A percentile compares a stretch with the other conserved stretches of the same genome.
Evolutionary conservation across 2,113 vertebrate genomes (phyloP).

Genomic region (Carlito syrichta): DNA sequence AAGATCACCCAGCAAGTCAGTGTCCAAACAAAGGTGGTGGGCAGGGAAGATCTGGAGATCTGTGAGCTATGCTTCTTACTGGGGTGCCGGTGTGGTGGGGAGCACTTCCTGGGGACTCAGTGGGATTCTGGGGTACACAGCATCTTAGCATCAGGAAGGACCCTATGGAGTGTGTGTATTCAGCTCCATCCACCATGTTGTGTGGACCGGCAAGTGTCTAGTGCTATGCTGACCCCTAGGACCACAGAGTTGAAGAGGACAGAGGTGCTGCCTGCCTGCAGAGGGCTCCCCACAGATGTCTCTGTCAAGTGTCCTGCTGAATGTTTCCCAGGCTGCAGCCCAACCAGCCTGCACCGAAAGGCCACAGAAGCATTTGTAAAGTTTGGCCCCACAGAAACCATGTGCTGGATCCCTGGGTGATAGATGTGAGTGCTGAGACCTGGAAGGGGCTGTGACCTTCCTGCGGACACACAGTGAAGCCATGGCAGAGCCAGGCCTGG

Average conservation of each 20-base stretch:
- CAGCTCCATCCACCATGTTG: not conserved
- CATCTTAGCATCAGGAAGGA: not conserved
- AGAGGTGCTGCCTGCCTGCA: not conserved
- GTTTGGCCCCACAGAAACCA: not conserved
- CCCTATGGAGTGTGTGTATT: not conserved
- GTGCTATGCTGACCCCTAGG: fast-evolving
- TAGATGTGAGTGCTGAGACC: not conserved
- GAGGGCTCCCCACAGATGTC: not conserved
- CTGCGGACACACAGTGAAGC: not conserved
- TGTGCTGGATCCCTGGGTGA: not conserved
- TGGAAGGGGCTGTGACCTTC: not conserved
- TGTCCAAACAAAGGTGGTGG: not conserved
- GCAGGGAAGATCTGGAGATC: not conserved
- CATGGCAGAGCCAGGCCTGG: not conserved
- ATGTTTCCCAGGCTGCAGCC: not conserved
- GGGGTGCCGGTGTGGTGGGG: not conserved
- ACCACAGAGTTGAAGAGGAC: not conserved
- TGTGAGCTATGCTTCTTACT: not conserved
- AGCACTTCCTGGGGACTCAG: not conserved
- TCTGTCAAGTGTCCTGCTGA: not conserved
- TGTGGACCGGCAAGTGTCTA: not conserved
- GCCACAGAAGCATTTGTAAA: fast-evolving
- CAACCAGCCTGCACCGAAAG: not conserved
- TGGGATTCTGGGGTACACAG: not conserved
- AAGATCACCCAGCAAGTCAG: not conserved